phyloP scores from a whole-genome alignment of 2,797 vertebrate genomes.

The Pogoniulus pusillus region DNA sequence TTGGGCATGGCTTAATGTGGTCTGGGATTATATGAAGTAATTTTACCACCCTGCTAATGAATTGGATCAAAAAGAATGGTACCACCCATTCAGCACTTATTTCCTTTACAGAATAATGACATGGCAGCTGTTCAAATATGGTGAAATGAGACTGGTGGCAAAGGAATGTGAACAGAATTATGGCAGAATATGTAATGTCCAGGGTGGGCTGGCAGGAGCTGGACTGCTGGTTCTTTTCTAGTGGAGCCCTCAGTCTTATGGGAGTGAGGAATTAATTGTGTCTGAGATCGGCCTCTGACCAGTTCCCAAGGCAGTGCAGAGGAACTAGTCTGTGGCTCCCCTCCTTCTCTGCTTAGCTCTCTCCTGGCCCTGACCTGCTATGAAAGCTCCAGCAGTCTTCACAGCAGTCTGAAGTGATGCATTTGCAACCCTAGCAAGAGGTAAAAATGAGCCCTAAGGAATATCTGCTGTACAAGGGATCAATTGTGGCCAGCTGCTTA shows the following conservation, averaged over 20 bases:
- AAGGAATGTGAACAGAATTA: background rate
- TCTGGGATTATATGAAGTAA: background rate
- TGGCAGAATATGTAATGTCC: background rate
- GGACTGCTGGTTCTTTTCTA: background rate
- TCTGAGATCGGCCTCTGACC: background rate
- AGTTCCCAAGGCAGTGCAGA: background rate
- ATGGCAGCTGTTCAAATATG: background rate
- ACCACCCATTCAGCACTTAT: background rate
- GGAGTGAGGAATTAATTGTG: background rate
- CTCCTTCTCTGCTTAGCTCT: background rate
- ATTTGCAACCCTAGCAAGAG: background rate
- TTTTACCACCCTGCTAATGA: background rate
- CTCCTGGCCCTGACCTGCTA: background rate
- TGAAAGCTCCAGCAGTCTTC: background rate
- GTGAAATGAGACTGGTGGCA: background rate
- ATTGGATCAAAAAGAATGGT: background rate
- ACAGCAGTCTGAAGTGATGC: background rate
- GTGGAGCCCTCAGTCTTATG: background rate
- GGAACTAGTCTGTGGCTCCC: background rate
- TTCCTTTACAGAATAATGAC: background rate
- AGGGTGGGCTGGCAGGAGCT: background rate
- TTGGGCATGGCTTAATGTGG: background rate
- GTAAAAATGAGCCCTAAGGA: background rate
- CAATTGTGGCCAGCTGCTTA: background rate
- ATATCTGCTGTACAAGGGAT: background rate